Evolutionary conservation across 2,888 invertebrate species (phyloP).

Genomic region (Sarcophaga subvicina): DNA sequence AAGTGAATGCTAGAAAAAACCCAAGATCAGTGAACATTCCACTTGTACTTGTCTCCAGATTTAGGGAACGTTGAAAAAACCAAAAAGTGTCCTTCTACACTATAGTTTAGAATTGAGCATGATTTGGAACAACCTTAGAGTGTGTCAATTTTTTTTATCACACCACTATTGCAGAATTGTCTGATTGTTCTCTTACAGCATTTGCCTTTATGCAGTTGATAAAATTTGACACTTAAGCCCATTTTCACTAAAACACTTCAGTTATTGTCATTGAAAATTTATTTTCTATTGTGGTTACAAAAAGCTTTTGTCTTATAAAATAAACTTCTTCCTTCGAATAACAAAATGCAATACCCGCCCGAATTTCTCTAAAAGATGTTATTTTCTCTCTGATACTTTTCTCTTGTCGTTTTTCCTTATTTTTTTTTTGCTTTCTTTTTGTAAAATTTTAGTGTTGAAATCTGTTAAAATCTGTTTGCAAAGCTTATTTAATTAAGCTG

Average conservation of each 20-base stretch:
- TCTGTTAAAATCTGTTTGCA: slow-evolving; percentile 70
- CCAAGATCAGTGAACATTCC: no score
- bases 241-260: not conserved
- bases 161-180: no score
- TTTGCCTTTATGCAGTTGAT: not conserved
- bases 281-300: slow-evolving; percentile 47
- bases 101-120: no score
- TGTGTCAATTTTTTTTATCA: no score
- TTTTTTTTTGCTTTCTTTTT: slow-evolving; percentile 27
- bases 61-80: no score
- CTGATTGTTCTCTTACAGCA: not conserved
- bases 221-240: not conserved
- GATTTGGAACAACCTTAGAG: no score
- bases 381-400: not conserved
- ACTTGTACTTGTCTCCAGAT: no score
- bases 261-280: slow-evolving; percentile 41
- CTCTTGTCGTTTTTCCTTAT: slow-evolving; percentile 32
- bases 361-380: slow-evolving; percentile 5
- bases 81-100: no score
- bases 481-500: slow-evolving; percentile 70
- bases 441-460: slow-evolving; percentile 65
- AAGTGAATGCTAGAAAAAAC: no score
- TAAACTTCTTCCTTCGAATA: not conserved
- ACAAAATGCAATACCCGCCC: not conserved
- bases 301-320: slow-evolving; percentile 36